Evolutionary conservation across 2,888 invertebrate genomes (phyloP).

Genomic region (Noctua pronuba): DNA sequence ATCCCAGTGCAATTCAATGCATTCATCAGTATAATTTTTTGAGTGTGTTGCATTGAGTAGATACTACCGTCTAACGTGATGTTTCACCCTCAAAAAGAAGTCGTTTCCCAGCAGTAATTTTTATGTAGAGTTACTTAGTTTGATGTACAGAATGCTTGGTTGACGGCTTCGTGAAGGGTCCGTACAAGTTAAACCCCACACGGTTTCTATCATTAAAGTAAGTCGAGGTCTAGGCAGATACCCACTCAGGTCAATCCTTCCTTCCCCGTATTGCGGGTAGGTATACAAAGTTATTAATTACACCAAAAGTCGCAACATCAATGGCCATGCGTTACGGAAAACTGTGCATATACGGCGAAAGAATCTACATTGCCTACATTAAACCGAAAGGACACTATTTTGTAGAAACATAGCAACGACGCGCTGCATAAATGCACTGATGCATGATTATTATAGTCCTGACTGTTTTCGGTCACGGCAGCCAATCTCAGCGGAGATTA

Average conservation of each 20-base stretch:
- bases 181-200: background rate
- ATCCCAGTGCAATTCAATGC: too few relatives aligned
- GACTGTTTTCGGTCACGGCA: background rate
- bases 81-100: too few relatives aligned
- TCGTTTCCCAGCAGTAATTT: too few relatives aligned
- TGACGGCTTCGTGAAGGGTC: too few relatives aligned
- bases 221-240: background rate
- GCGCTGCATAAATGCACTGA: background rate
- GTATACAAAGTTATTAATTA: too few relatives aligned
- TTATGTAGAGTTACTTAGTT: too few relatives aligned
- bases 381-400: background rate
- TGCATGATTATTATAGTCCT: background rate
- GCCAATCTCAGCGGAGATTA: background rate
- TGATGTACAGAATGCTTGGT: too few relatives aligned
- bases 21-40: too few relatives aligned
- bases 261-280: background rate
- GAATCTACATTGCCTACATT: background rate
- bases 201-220: background rate
- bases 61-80: too few relatives aligned
- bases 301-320: background rate
- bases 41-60: too few relatives aligned
- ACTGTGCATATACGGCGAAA: background rate
- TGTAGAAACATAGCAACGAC: background rate
- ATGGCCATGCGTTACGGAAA: background rate
- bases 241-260: background rate